Conservation (phyloP, 1,140 invertebrate genomes). For the Anthonomus grandis region DNA sequence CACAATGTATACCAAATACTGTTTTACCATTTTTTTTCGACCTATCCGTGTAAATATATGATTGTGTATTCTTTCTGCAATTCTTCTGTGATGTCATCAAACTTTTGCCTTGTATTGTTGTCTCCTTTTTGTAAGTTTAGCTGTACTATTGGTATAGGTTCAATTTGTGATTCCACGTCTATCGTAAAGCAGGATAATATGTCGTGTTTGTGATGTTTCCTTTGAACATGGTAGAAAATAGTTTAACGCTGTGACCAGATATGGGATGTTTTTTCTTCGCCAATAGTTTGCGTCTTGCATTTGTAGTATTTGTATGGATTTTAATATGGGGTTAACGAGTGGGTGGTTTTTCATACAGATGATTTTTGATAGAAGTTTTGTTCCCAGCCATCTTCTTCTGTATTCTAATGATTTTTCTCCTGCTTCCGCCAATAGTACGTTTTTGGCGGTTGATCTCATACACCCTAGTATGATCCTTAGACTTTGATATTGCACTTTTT, state of each 20-base stretch:
- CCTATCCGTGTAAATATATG: conserved; percentile 20
- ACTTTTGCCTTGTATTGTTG: not conserved
- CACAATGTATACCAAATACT: conserved; percentile 5
- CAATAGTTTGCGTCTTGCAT: not conserved
- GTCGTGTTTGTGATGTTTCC: not conserved
- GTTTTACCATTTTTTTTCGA: conserved; percentile 8
- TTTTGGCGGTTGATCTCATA: conserved; percentile 24
- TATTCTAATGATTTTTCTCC: conserved; percentile 11
- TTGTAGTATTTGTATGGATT: not conserved
- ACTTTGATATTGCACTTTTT: conserved; percentile 8
- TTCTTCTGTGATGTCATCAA: not conserved
- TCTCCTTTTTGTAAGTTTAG: not conserved
- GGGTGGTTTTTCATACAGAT: conserved; percentile 9
- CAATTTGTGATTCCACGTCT: not conserved
- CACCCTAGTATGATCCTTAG: conserved; percentile 13
- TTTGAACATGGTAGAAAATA: not conserved
- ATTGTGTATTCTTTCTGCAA: not conserved
- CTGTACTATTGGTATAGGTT: not conserved
- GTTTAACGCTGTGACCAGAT: not conserved
- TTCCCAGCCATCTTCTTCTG: conserved; percentile 11
- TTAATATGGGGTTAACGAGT: not conserved
- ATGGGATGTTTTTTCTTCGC: conserved; percentile 1
- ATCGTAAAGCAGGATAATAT: conserved; percentile 6
- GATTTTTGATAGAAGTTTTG: conserved; percentile 12
- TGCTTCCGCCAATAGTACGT: conserved; percentile 15